Evolutionary conservation across 2,113 vertebrate genomes (phyloP).

Genomic region (Vicugna pacos): DNA sequence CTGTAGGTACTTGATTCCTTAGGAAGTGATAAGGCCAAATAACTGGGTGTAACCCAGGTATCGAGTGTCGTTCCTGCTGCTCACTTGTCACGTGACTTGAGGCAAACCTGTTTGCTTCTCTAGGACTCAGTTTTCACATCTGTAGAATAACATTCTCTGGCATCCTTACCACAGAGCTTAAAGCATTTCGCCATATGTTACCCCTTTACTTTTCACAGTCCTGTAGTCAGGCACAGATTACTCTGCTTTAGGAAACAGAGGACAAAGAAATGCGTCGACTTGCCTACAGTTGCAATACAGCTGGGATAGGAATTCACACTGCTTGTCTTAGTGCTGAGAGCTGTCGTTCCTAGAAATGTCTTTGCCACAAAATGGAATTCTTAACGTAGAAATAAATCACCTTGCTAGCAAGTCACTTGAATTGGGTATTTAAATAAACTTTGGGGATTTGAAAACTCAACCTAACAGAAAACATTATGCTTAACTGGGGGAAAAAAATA

Average conservation of each 20-base stretch:
- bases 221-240: background rate
- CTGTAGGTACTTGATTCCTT: background rate
- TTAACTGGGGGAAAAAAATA: background rate
- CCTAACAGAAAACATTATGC: background rate
- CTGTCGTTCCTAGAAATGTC: constrained; percentile 33
- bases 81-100: constrained; percentile 3
- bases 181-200: constrained; percentile 55
- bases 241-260: constrained; percentile 20
- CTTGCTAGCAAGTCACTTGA: background rate
- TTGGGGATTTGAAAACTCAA: constrained; percentile 44
- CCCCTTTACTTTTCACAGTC: background rate
- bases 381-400: constrained; percentile 36
- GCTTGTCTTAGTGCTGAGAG: background rate
- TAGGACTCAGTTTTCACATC: constrained; percentile 59
- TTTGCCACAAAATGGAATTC: constrained; percentile 39
- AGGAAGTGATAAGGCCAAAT: background rate
- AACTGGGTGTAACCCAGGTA: background rate
- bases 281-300: background rate
- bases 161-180: constrained; percentile 17
- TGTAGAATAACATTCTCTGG: constrained; percentile 52
- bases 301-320: background rate
- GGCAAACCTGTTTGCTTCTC: background rate
- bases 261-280: background rate
- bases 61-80: background rate
- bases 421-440: constrained; percentile 46